Conservation (phyloP, 1,140 invertebrate genomes). For the Coptotermes formosanus region DNA sequence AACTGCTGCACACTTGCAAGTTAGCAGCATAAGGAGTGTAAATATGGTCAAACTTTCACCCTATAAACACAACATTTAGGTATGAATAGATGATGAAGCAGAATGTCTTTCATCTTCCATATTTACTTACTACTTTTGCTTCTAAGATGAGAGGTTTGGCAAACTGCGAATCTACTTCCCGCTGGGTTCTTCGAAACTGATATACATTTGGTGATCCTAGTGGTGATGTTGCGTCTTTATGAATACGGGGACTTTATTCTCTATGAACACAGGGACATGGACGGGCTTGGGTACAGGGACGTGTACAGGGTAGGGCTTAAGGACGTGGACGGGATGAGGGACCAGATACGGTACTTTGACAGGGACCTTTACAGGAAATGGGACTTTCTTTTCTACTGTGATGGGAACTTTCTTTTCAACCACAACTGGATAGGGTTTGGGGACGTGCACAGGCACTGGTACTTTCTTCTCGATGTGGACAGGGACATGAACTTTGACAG, state of each 20-base stretch:
- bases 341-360: slow-evolving; percentile 77
- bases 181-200: neutral
- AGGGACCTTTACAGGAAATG: slow-evolving; percentile 49
- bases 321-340: slow-evolving; percentile 58
- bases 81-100: too few relatives aligned
- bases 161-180: too few relatives aligned
- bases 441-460: slow-evolving; percentile 19
- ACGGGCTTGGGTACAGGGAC: neutral
- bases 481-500: neutral
- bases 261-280: neutral
- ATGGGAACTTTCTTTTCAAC: slow-evolving; percentile 33
- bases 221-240: neutral
- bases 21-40: neutral
- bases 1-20: neutral
- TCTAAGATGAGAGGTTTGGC: too few relatives aligned
- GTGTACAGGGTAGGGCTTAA: neutral
- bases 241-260: neutral
- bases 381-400: slow-evolving; percentile 29
- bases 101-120: too few relatives aligned
- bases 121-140: too few relatives aligned
- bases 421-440: slow-evolving; percentile 28
- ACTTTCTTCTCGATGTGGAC: neutral
- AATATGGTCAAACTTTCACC: neutral
- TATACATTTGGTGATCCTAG: neutral
- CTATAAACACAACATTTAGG: neutral